Conservation (phyloP, 2,113 vertebrate species). For the Mola mola region DNA sequence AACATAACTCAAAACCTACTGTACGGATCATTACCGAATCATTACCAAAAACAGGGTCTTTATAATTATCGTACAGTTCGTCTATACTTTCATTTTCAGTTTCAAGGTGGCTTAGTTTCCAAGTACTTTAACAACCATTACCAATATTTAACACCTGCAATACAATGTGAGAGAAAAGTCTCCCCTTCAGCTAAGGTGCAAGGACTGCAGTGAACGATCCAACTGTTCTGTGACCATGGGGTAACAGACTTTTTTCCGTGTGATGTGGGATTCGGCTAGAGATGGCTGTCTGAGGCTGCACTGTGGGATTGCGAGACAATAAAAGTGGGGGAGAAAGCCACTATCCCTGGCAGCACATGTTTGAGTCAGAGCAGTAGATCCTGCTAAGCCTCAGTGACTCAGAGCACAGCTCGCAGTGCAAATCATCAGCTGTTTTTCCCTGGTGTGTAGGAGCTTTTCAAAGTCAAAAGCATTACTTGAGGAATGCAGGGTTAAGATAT, state of each 20-base stretch:
- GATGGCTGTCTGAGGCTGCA: slow-evolving; percentile 67
- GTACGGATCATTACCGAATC: too few relatives aligned
- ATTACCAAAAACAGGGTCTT: too few relatives aligned
- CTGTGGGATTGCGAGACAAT: slow-evolving; percentile 64
- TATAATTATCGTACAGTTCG: background rate
- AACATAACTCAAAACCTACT: too few relatives aligned
- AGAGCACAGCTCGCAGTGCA: slow-evolving; percentile 72
- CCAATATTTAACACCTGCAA: slow-evolving; percentile 68
- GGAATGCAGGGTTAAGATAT: slow-evolving; percentile 65
- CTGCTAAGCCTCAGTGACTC: slow-evolving; percentile 81
- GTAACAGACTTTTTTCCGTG: slow-evolving; percentile 32
- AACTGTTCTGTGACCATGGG: slow-evolving; percentile 42
- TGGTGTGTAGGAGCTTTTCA: slow-evolving; percentile 75
- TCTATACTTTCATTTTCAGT: slow-evolving; percentile 2
- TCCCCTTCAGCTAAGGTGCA: slow-evolving; percentile 51
- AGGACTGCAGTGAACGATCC: slow-evolving; percentile 52
- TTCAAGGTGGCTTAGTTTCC: slow-evolving; percentile 72
- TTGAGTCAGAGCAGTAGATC: slow-evolving; percentile 80
- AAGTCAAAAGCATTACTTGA: slow-evolving; percentile 70
- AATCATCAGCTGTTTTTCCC: slow-evolving; percentile 73
- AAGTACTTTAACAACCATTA: slow-evolving; percentile 77
- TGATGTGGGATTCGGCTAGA: slow-evolving; percentile 42
- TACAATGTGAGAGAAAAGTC: slow-evolving; percentile 59
- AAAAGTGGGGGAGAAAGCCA: slow-evolving; percentile 61
- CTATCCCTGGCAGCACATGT: slow-evolving; percentile 71